Conservation (phyloP, 2,797 vertebrate species). For the Cichlasoma orientale region DNA sequence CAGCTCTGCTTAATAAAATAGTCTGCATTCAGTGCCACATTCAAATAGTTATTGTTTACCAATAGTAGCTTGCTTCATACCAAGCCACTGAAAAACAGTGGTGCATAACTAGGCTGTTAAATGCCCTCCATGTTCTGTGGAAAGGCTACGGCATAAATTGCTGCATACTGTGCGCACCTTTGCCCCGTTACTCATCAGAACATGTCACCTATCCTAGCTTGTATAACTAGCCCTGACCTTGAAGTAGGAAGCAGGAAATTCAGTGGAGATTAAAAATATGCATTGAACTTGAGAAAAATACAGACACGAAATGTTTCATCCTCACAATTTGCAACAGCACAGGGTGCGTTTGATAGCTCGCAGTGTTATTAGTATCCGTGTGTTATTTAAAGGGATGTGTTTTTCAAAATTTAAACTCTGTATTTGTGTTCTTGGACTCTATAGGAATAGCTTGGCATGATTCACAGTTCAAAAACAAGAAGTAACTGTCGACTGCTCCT, state of each 20-base stretch:
- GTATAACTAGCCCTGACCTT: constrained; percentile 9
- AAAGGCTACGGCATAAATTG: background rate
- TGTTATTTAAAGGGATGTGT: background rate
- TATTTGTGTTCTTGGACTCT: too few relatives aligned
- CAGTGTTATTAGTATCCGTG: background rate
- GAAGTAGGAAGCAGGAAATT: constrained; percentile 13
- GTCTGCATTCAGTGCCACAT: background rate
- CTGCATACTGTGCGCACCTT: background rate
- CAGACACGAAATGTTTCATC: background rate
- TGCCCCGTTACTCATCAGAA: constrained; percentile 1
- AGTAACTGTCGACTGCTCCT: too few relatives aligned
- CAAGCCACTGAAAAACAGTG: background rate
- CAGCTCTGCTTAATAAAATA: background rate
- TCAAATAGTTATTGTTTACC: background rate
- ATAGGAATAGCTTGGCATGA: background rate
- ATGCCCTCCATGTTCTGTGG: background rate
- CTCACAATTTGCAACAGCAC: background rate
- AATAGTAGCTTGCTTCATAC: background rate
- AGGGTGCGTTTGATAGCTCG: background rate
- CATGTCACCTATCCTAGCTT: background rate
- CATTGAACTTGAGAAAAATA: constrained; percentile 5
- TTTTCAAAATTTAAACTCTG: too few relatives aligned
- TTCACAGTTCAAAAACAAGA: too few relatives aligned
- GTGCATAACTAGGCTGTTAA: background rate
- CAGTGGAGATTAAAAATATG: background rate